These are phyloP conservation scores for Plecturocebus donacophilus DNA, from an alignment of 2,113 vertebrate species.

Conservation along the genomic window DNA sequence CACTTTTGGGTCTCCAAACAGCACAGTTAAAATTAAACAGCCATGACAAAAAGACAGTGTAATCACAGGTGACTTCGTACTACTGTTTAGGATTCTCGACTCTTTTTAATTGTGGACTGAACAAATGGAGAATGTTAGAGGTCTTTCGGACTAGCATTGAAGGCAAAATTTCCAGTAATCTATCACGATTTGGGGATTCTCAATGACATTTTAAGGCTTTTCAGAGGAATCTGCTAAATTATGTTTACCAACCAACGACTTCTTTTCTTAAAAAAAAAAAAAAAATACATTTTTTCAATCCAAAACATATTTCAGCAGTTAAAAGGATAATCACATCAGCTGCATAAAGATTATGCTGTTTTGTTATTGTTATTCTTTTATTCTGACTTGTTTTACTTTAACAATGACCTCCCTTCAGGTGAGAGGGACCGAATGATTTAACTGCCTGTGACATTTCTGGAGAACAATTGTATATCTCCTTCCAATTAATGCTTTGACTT, in stretches of 20 bases:
- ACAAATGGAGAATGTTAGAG: slow-evolving; percentile 75
- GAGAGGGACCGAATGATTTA: background rate
- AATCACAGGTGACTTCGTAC: slow-evolving; percentile 64
- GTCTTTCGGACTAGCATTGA: slow-evolving; percentile 73
- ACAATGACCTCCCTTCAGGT: background rate
- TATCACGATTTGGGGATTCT: slow-evolving; percentile 73
- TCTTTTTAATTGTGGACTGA: slow-evolving; percentile 73
- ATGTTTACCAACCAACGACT: slow-evolving; percentile 39
- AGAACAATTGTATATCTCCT: slow-evolving; percentile 40
- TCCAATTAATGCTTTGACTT: slow-evolving; percentile 70
- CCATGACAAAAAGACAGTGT: slow-evolving; percentile 64
- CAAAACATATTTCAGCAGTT: slow-evolving; percentile 37
- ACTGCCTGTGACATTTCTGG: background rate
- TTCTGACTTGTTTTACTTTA: background rate
- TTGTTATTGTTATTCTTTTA: background rate
- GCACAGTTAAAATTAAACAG: slow-evolving; percentile 77
- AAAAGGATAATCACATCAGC: slow-evolving; percentile 36
- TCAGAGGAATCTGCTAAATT: slow-evolving; percentile 62
- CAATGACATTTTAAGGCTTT: slow-evolving; percentile 74
- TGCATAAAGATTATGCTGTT: background rate
- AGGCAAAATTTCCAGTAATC: slow-evolving; percentile 75
- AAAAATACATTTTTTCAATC: background rate
- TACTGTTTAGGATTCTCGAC: slow-evolving; percentile 33
- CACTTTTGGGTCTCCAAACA: slow-evolving; percentile 51
- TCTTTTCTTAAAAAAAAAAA: background rate